A percentile compares a stretch with the other conserved stretches of the same genome.
phyloP scores from a whole-genome alignment of 2,113 vertebrate species.

The Passer domesticus region DNA sequence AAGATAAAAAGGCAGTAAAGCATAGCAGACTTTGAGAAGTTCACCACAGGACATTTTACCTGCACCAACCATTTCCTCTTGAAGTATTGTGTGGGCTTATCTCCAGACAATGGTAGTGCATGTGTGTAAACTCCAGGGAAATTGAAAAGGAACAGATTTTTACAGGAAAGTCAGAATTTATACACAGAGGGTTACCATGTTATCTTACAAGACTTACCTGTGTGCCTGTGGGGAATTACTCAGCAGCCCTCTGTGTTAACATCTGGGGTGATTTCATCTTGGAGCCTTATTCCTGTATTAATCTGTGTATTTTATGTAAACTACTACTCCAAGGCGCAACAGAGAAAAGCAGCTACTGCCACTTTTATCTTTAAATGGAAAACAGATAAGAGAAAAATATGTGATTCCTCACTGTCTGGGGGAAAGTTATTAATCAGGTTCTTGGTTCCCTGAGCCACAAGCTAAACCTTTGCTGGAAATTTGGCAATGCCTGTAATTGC shows the following conservation, averaged over 20 bases:
- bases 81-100: constrained; percentile 40
- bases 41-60: constrained; percentile 8
- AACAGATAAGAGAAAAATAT: background rate
- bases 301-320: constrained; percentile 7
- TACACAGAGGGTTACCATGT: background rate
- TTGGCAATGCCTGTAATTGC: background rate
- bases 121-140: constrained; percentile 50
- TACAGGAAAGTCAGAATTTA: background rate
- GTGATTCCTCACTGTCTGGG: background rate
- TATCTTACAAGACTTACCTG: constrained; percentile 44
- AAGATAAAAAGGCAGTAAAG: background rate
- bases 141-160: constrained; percentile 54
- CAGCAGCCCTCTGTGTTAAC: background rate
- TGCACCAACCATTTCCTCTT: background rate
- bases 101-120: constrained; percentile 53
- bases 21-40: background rate
- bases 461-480: background rate
- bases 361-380: background rate
- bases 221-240: constrained; percentile 32
- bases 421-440: background rate
- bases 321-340: constrained; percentile 4
- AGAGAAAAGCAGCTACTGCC: background rate
- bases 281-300: background rate
- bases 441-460: background rate
- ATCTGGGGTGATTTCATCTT: background rate